These are phyloP conservation scores for Trichonephila inaurata DNA, from an alignment of 1,140 invertebrate genomes.

Conservation along the genomic window DNA sequence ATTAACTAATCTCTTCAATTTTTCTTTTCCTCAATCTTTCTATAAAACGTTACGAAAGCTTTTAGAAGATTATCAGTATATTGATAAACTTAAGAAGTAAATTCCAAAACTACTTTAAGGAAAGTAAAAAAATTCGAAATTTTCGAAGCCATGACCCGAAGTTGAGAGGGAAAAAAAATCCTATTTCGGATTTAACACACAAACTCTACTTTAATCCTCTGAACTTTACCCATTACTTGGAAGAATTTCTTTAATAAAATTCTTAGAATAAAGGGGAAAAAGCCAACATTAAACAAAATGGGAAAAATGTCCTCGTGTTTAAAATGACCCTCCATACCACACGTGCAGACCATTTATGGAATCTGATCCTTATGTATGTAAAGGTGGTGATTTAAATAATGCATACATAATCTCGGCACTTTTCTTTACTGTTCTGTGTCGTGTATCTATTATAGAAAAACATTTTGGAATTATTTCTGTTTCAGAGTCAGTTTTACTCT, in stretches of 20 bases:
- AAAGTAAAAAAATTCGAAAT: not conserved
- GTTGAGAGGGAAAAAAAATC: not conserved
- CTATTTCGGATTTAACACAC: not conserved
- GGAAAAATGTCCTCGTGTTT: not conserved
- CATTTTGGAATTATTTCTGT: not conserved
- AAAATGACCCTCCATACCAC: conserved; percentile 15
- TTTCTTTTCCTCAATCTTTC: not conserved
- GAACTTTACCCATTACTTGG: not conserved
- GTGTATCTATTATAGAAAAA: not conserved
- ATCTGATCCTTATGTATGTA: conserved; percentile 5
- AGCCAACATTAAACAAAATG: conserved; percentile 1
- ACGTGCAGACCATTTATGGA: conserved; percentile 41
- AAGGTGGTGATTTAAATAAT: conserved; percentile 42
- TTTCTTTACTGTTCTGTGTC: not conserved
- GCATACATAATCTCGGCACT: not conserved
- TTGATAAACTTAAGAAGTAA: not conserved
- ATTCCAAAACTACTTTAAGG: not conserved
- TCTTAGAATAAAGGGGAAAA: not conserved
- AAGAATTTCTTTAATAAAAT: conserved; percentile 42
- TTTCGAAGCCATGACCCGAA: not conserved
- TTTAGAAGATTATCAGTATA: not conserved
- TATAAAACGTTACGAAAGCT: not conserved
- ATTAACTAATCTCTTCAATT: not conserved
- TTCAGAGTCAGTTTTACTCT: not conserved
- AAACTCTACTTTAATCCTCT: conserved; percentile 24